phyloP scores from a whole-genome alignment of 2,888 invertebrate genomes.

The Luffia ferchaultella region DNA sequence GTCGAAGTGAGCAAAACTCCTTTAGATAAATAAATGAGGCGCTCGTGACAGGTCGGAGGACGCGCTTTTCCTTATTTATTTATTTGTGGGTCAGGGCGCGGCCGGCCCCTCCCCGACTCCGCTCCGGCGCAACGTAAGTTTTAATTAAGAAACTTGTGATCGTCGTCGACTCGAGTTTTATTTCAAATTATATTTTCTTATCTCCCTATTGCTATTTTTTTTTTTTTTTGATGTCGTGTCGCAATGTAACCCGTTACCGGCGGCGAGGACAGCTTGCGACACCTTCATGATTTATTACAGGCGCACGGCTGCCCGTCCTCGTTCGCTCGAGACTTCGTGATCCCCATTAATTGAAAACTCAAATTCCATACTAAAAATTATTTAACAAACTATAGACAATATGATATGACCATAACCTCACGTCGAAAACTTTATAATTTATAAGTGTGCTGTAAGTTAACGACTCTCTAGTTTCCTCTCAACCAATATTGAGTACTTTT shows the following conservation, averaged over 20 bases:
- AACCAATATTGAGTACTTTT: too few relatives aligned
- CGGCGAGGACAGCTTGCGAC: conserved; percentile 45
- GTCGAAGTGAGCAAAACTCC: conserved; percentile 49
- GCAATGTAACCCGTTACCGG: conserved; percentile 44
- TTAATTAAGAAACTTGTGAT: conserved; percentile 69
- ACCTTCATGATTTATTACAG: conserved; percentile 50
- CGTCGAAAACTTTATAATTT: too few relatives aligned
- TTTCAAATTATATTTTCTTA: conserved; percentile 63
- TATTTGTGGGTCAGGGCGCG: conserved; percentile 57
- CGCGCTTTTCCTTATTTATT: conserved; percentile 42
- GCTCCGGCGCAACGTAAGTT: conserved; percentile 55
- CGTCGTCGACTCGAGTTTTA: conserved; percentile 56
- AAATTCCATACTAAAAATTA: too few relatives aligned
- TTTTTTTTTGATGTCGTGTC: conserved; percentile 23
- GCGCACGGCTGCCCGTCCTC: conserved; percentile 18
- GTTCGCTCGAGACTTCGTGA: conserved; percentile 1
- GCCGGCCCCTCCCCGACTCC: conserved; percentile 22
- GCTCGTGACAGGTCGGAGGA: conserved; percentile 42
- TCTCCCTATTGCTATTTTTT: conserved; percentile 50
- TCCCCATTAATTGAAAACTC: conserved; percentile 37
- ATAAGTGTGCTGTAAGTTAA: too few relatives aligned
- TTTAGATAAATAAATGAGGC: conserved; percentile 60
- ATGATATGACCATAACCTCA: too few relatives aligned
- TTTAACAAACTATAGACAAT: too few relatives aligned
- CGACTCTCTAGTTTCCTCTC: too few relatives aligned